Percentiles rank a stretch among this genome's conserved stretches.
Conservation (phyloP, 2,888 invertebrate genomes). For the Drosophila subsilvestris region DNA sequence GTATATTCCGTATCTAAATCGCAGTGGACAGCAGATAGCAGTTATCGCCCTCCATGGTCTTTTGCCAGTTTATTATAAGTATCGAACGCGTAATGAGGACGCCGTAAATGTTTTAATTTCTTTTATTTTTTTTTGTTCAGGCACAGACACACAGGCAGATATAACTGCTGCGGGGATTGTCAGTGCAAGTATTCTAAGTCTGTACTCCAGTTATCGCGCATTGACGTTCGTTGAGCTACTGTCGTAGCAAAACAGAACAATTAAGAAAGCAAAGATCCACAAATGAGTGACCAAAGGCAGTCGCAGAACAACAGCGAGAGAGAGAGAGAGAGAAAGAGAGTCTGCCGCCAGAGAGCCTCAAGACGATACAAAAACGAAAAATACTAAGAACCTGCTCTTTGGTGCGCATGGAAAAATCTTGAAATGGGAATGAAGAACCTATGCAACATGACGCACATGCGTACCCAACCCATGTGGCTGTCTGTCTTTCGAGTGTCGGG, state of each 20-base stretch:
- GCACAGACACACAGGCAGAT: slow-evolving; percentile 16
- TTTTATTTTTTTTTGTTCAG: slow-evolving; percentile 39
- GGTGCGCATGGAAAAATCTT: slow-evolving; percentile 21
- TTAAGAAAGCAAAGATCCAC: slow-evolving; percentile 50
- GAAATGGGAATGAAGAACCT: slow-evolving; percentile 4
- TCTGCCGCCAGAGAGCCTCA: slow-evolving; percentile 26
- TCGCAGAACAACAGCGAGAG: slow-evolving; percentile 10
- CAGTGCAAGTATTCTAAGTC: slow-evolving; percentile 3
- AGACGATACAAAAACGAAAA: slow-evolving; percentile 69
- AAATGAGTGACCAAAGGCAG: slow-evolving; percentile 44
- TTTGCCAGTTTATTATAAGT: slow-evolving; percentile 48
- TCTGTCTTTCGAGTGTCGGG: slow-evolving; percentile 11
- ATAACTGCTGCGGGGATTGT: slow-evolving; percentile 17
- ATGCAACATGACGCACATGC: slow-evolving; percentile 44
- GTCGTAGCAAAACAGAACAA: slow-evolving; percentile 40
- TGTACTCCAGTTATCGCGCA: slow-evolving; percentile 72
- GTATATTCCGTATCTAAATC: slow-evolving; percentile 46
- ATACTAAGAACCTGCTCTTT: slow-evolving; percentile 43
- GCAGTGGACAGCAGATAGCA: slow-evolving; percentile 33
- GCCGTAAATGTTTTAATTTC: slow-evolving; percentile 43
- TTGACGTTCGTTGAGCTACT: slow-evolving; percentile 55
- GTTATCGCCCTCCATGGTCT: slow-evolving; percentile 41
- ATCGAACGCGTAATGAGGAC: slow-evolving; percentile 45
- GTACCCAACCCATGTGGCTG: slow-evolving; percentile 17
- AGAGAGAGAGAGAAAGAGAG: slow-evolving; percentile 36